These are phyloP conservation scores for Idaea straminata DNA, from an alignment of 2,888 invertebrate species.

Conservation along the genomic window DNA sequence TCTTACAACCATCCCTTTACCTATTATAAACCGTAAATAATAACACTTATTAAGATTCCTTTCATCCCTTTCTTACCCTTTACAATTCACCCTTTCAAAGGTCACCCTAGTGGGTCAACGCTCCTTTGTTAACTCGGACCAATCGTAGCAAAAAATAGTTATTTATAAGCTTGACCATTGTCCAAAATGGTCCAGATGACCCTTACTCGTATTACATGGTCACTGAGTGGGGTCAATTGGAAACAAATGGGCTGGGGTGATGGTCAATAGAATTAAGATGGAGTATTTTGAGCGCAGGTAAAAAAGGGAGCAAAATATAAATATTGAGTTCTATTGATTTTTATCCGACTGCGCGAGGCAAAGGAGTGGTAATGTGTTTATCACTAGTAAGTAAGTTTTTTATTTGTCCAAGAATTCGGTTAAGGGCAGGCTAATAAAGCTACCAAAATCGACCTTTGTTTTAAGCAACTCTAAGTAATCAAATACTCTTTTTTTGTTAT, in stretches of 20 bases:
- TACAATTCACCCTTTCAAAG: not conserved
- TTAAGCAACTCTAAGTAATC: too few relatives aligned
- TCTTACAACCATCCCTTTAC: not conserved
- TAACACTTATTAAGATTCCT: constrained; percentile 5
- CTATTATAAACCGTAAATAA: constrained; percentile 8
- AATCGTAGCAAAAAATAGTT: constrained; percentile 43
- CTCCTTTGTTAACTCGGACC: constrained; percentile 34
- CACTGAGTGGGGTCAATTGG: constrained; percentile 56
- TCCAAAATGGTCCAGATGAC: constrained; percentile 71
- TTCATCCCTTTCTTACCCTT: not conserved
- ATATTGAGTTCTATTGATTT: too few relatives aligned
- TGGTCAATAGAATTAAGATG: constrained; percentile 6
- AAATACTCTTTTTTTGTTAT: too few relatives aligned
- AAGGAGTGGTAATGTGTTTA: too few relatives aligned
- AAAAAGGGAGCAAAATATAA: not conserved
- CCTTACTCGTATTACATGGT: constrained; percentile 61
- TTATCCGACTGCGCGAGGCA: too few relatives aligned
- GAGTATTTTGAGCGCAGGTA: not conserved
- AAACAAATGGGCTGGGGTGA: constrained; percentile 39
- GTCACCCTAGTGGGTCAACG: not conserved
- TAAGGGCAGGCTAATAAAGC: too few relatives aligned
- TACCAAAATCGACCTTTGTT: too few relatives aligned
- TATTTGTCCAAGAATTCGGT: too few relatives aligned
- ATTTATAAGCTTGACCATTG: constrained; percentile 60
- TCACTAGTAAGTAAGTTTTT: too few relatives aligned